Evolutionary conservation across 2,888 invertebrate species (phyloP), one percentile per base, ranked within the genome.

Genomic region (Ellobium chinense): DNA sequence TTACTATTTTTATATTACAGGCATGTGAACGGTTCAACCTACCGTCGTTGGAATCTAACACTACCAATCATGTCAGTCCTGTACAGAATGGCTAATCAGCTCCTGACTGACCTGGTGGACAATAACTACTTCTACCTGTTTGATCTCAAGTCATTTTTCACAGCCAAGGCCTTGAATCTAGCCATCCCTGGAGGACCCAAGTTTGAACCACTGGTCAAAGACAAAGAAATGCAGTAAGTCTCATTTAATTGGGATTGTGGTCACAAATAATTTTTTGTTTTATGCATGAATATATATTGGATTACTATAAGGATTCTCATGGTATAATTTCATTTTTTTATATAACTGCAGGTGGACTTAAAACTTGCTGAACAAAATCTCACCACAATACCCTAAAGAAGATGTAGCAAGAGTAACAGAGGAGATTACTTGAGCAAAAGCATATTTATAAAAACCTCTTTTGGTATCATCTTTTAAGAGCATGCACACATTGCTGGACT

Each of bases 171-270:
- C 3, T 94, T 99, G 77, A 99, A 99, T 92, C 98, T 99, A 97
- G 99, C 99, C 0, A 99, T 99, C 90, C 99, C 99, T 14, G 99
- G 99, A 77, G 99, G 99, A 0, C 99, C 99, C 0, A 99, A 99
- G 93, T 99, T 99, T 94, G 99, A 99, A 93, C 99, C 99, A 0
- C 94, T 99, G 5, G 98, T 99, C 27, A 99, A 99, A 91, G 99
- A 99, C 93, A 97, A 97, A 89, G 98, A 98, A 90, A 96, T 97
- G 75, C 97, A 96, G 96, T 96, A 94, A 94, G 95, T 88, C 4
- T 31, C n/a, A 46, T 18, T n/a, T n/a, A n/a, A n/a, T n/a, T n/a
- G n/a, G n/a, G 14, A 54, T 34, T 69, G 39, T 31, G 18, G 18
- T n/a, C 46, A 46, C 9, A 46, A 46, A 46, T 46, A 12, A 46